These are phyloP conservation scores for Gavialis gangeticus DNA, from an alignment of 2,113 vertebrate genomes.

Conservation along the genomic window DNA sequence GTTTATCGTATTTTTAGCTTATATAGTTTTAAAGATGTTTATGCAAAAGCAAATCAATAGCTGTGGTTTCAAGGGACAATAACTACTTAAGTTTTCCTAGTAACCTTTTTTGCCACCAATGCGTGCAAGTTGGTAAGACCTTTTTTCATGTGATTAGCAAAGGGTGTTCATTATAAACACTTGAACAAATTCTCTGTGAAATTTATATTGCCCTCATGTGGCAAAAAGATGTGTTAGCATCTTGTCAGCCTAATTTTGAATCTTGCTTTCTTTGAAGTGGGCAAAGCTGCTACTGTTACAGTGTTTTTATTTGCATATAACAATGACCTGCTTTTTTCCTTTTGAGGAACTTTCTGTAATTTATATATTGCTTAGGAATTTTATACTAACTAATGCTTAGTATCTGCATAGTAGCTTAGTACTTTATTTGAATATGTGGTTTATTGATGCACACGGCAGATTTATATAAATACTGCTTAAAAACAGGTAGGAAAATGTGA, in stretches of 20 bases:
- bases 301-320: accelerated
- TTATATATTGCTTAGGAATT: accelerated
- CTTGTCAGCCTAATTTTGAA: accelerated
- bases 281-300: accelerated
- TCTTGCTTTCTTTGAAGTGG: accelerated
- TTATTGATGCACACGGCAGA: not conserved
- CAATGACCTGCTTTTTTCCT: not conserved
- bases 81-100: accelerated
- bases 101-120: accelerated
- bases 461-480: not conserved
- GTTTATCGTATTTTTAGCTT: not conserved
- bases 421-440: not conserved
- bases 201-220: constrained; percentile 34
- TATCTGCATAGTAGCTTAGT: not conserved
- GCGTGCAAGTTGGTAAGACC: not conserved
- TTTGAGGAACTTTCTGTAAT: not conserved
- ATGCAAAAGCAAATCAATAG: not conserved
- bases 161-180: not conserved
- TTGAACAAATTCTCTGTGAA: not conserved
- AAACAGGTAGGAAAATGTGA: not conserved
- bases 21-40: accelerated
- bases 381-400: not conserved
- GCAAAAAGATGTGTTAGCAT: not conserved
- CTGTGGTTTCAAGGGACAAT: not conserved
- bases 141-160: not conserved